phyloP scores from a whole-genome alignment of 1,140 invertebrate species.

The Pantala flavescens region DNA sequence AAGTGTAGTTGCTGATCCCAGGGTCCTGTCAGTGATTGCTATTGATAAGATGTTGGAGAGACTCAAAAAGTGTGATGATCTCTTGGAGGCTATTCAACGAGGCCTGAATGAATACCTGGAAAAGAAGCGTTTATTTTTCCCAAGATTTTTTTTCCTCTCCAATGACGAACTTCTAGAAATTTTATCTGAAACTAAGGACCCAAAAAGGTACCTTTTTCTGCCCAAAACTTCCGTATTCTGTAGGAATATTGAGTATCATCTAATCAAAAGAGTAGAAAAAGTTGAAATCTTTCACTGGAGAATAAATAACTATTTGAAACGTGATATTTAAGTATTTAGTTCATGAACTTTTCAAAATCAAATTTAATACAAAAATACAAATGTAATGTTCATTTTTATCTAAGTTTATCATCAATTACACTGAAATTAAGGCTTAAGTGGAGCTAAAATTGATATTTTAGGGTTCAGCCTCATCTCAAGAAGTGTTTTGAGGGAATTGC shows the following conservation, averaged over 20 bases:
- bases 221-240: background rate
- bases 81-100: constrained; percentile 81
- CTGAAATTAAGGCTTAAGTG: background rate
- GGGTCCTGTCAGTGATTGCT: constrained; percentile 72
- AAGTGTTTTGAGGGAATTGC: constrained; percentile 94
- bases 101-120: constrained; percentile 91
- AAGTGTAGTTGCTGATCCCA: constrained; percentile 59
- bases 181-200: constrained; percentile 93
- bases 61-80: constrained; percentile 75
- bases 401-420: no score
- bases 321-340: no score
- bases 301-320: no score
- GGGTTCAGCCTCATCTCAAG: constrained; percentile 95
- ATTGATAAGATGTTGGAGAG: constrained; percentile 91
- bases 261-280: background rate
- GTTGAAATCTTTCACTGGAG: background rate
- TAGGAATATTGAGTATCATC: background rate
- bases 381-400: no score
- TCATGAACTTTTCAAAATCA: no score
- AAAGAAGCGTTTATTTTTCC: constrained; percentile 89
- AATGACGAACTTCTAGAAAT: constrained; percentile 95
- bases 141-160: constrained; percentile 93
- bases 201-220: constrained; percentile 54
- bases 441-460: constrained; percentile 25
- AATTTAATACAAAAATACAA: no score